Base-by-base conservation (phyloP, 2,797 vertebrate species). In the Karalla daura region DNA sequence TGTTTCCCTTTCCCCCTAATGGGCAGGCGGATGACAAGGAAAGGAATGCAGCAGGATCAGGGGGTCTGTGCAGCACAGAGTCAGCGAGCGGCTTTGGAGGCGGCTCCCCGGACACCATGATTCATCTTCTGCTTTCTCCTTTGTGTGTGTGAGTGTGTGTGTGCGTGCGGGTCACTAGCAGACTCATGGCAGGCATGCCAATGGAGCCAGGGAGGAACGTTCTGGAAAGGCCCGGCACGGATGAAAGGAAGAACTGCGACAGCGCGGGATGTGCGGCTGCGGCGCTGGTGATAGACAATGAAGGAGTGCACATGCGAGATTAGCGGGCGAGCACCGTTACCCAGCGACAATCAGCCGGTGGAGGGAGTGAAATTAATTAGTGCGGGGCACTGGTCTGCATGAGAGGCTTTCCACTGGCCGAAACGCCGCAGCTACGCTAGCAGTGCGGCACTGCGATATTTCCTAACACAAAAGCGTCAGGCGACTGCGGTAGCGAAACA, bases 11-110 rank as follows among this genome's bases (percentile, higher is more conserved):
- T 41, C 43, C 64, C 52, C 41, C 63, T n/a, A n/a, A 37, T 2
- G 49, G 52, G 43, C 58, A 17, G 54, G 28, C 21, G 13, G 60
- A 73, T 53, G 78, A 86, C 81, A 70, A 50, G 66, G 47, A 66
- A 56, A 80, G 84, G 87, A 86, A 88, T 87, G 86, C 65, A 68
- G 52, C 24, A 10, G 80, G 73, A 72, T 61, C 36, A 27, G 62
- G 73, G 65, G 73, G 36, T 74, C 64, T 40, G 47, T 35, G 56
- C 27, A 66, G 71, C 2, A 3, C 41, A 35, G 45, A 36, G 32
- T 28, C 25, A n/a, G 50, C 17, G 46, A 56, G 51, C 68, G 44
- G 28, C 58, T 17, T 54, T 51, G 36, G 40, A 50, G 59, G 64
- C 3, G n/a, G 55, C 58, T 67, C 80, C 30, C 32, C 2, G 36